phyloP scores from a whole-genome alignment of 2,888 invertebrate species.

The Pharmacophagus antenor region DNA sequence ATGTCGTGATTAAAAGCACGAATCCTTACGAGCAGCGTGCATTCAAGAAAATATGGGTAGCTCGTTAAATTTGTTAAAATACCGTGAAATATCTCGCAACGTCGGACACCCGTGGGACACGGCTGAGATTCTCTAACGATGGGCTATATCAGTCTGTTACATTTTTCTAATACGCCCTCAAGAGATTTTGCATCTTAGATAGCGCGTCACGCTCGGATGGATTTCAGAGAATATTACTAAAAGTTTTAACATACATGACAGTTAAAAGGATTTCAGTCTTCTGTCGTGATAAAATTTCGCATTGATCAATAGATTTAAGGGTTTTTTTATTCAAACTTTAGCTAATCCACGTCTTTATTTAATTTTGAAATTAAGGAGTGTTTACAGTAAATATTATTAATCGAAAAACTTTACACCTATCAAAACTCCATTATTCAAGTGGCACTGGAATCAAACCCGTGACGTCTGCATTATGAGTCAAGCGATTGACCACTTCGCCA shows the following conservation, averaged over 20 bases:
- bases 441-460: too few species aligned
- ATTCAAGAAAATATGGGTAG: constrained; percentile 71
- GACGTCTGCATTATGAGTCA: too few species aligned
- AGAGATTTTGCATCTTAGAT: constrained; percentile 64
- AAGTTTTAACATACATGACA: constrained; percentile 39
- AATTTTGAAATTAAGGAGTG: too few species aligned
- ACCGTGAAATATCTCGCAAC: constrained; percentile 76
- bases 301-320: too few species aligned
- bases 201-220: constrained; percentile 49
- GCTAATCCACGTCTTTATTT: too few species aligned
- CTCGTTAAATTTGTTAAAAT: constrained; percentile 81
- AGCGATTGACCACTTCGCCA: too few species aligned
- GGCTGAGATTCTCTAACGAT: constrained; percentile 48
- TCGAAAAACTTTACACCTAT: too few species aligned
- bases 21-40: constrained; percentile 52
- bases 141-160: constrained; percentile 58
- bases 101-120: constrained; percentile 66
- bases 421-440: too few species aligned
- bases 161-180: constrained; percentile 71
- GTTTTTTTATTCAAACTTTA: too few species aligned
- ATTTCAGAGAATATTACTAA: constrained; percentile 55
- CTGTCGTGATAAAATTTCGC: background rate
- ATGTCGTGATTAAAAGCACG: constrained; percentile 55
- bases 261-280: constrained; percentile 21
- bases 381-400: too few species aligned